phyloP scores from a whole-genome alignment of 53 echinoderm and acorn worm genomes.

The Hippasteria phrygiana region DNA sequence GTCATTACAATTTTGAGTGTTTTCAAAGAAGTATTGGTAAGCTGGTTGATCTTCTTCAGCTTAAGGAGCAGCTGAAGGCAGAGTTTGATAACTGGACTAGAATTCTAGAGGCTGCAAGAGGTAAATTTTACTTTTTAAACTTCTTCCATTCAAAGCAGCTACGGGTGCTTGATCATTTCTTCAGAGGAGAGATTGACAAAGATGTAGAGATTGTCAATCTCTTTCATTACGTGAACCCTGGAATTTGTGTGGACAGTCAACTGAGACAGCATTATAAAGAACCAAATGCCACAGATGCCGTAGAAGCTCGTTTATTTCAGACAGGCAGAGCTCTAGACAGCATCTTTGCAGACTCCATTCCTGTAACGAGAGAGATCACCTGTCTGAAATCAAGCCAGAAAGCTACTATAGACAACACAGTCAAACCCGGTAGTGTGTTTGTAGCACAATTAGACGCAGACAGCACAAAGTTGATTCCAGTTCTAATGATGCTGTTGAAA shows the following conservation, averaged over 20 bases:
- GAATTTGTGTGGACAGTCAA: conserved; percentile 27
- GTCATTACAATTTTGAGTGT: conserved; percentile 48
- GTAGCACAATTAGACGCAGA: conserved; percentile 58
- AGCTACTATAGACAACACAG: conserved; percentile 47
- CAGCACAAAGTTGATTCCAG: conserved; percentile 66
- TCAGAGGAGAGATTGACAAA: conserved; percentile 36
- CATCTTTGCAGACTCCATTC: not conserved
- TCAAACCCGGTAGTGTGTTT: conserved; percentile 42
- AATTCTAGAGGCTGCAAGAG: conserved; percentile 39
- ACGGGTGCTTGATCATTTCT: conserved; percentile 62
- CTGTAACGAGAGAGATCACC: not conserved
- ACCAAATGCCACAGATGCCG: conserved; percentile 6
- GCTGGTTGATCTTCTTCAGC: not conserved
- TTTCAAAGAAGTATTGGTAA: conserved; percentile 44
- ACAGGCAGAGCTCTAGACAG: conserved; percentile 48
- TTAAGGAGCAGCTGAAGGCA: conserved; percentile 5
- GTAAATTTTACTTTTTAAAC: conserved; percentile 48
- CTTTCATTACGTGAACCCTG: conserved; percentile 40
- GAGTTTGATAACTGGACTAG: conserved; percentile 16
- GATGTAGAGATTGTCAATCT: conserved; percentile 28
- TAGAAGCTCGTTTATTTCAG: conserved; percentile 29
- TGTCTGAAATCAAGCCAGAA: conserved; percentile 15
- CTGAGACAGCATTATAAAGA: conserved; percentile 41
- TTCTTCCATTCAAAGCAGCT: conserved; percentile 69
- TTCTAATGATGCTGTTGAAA: conserved; percentile 42